These are phyloP conservation scores for Odontamblyopus rebecca DNA, from an alignment of 2,797 vertebrate species.

Conservation along the genomic window DNA sequence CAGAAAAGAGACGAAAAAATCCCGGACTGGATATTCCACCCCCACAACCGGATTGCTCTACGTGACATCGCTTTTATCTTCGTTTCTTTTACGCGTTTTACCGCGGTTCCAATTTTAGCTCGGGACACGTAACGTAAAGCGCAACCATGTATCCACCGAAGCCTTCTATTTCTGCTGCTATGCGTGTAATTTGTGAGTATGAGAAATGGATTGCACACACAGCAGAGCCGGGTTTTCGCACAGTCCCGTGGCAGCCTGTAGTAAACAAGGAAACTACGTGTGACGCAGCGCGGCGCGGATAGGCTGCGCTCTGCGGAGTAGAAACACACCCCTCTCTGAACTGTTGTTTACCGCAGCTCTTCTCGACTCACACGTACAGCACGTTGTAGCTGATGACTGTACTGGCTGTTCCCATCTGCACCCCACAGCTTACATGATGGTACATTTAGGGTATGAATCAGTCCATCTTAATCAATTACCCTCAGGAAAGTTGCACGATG, in stretches of 20 bases:
- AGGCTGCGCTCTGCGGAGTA: conserved; percentile 55
- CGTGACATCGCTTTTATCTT: not conserved
- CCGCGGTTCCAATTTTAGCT: not conserved
- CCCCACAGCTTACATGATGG: too few species aligned
- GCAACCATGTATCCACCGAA: not conserved
- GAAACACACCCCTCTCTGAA: conserved; percentile 69
- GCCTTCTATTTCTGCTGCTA: not conserved
- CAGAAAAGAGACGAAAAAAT: not conserved
- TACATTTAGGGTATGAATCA: too few species aligned
- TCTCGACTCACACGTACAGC: not conserved
- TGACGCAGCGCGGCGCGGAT: conserved; percentile 52
- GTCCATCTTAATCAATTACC: too few species aligned
- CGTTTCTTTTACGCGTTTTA: not conserved
- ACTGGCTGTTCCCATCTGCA: too few species aligned
- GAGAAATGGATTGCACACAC: not conserved
- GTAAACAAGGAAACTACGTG: conserved; percentile 81
- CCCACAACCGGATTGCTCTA: not conserved
- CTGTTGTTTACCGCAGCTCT: conserved; percentile 69
- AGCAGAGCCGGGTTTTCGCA: conserved; percentile 53
- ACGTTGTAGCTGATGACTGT: not conserved
- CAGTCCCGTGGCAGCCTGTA: conserved; percentile 48
- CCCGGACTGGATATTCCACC: not conserved
- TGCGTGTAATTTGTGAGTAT: not conserved
- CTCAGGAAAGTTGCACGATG: not conserved
- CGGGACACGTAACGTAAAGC: not conserved